These are phyloP conservation scores for Sebastes hopkinsi DNA, from an alignment of 2,797 vertebrate species.

Conservation along the genomic window DNA sequence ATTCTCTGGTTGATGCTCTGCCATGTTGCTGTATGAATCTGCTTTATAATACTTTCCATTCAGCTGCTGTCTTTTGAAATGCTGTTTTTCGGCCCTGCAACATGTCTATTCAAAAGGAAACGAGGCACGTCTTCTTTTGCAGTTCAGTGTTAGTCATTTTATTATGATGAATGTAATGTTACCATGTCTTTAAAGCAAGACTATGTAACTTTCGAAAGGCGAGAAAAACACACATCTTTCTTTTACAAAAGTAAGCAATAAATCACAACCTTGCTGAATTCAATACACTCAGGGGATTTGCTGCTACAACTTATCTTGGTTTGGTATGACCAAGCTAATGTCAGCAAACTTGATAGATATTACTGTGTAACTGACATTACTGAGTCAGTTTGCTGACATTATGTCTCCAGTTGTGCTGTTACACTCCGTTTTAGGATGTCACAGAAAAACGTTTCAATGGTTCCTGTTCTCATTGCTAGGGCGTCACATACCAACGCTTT, in stretches of 20 bases:
- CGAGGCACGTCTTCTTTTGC: constrained; percentile 32
- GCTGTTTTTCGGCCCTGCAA: constrained; percentile 42
- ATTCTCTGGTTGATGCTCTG: constrained; percentile 38
- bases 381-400: neutral
- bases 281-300: neutral
- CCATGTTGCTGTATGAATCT: constrained; percentile 45
- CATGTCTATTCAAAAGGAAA: constrained; percentile 75
- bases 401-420: neutral
- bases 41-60: constrained; percentile 68
- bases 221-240: neutral
- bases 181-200: constrained; percentile 29
- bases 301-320: constrained; percentile 9
- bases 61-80: constrained; percentile 57
- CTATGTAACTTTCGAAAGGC: constrained; percentile 24
- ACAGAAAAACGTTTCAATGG: neutral
- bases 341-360: neutral
- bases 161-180: neutral
- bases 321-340: constrained; percentile 5
- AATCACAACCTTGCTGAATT: constrained; percentile 11
- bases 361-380: neutral
- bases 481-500: no score
- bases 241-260: neutral
- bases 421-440: neutral
- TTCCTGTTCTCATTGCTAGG: neutral
- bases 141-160: constrained; percentile 2